Percentiles rank a stretch among this genome's conserved stretches.
These are phyloP conservation scores for Homarus americanus DNA, from an alignment of 1,140 invertebrate species.

Conservation along the genomic window DNA sequence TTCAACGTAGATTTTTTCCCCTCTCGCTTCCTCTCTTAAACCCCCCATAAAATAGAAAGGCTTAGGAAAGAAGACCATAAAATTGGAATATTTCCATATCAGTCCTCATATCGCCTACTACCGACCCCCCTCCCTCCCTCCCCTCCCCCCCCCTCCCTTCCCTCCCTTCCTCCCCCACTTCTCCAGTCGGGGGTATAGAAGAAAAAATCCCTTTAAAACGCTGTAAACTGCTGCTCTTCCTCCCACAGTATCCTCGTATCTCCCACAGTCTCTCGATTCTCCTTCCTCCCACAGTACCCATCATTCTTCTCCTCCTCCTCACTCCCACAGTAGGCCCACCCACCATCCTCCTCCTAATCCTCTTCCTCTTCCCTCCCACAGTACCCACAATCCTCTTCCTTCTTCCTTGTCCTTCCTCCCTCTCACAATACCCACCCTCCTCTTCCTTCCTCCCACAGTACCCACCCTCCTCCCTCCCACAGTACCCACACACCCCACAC, in stretches of 20 bases:
- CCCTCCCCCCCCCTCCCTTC: neutral
- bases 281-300: too few relatives aligned
- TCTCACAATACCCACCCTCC: too few relatives aligned
- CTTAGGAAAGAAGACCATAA: neutral
- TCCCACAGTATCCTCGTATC: too few relatives aligned
- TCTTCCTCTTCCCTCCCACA: too few relatives aligned
- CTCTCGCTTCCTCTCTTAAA: neutral
- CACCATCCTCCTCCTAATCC: too few relatives aligned
- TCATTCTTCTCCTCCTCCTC: too few relatives aligned
- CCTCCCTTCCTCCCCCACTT: neutral
- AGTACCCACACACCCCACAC: too few relatives aligned
- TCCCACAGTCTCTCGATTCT: too few relatives aligned
- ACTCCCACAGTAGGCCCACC: too few relatives aligned
- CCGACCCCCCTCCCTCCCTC: neutral
- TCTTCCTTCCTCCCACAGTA: too few relatives aligned
- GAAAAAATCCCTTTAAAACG: constrained; percentile 2
- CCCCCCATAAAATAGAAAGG: neutral
- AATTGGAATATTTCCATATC: neutral
- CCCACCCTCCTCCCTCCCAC: neutral
- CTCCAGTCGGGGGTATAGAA: neutral
- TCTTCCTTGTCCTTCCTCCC: neutral
- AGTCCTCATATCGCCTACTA: neutral
- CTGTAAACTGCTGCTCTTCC: constrained; percentile 6
- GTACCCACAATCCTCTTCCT: neutral
- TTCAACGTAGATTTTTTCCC: neutral